Percentiles rank a stretch among this genome's conserved stretches.
Evolutionary conservation across 2,888 invertebrate genomes (phyloP).

Genomic region (Monochamus alternatus): DNA sequence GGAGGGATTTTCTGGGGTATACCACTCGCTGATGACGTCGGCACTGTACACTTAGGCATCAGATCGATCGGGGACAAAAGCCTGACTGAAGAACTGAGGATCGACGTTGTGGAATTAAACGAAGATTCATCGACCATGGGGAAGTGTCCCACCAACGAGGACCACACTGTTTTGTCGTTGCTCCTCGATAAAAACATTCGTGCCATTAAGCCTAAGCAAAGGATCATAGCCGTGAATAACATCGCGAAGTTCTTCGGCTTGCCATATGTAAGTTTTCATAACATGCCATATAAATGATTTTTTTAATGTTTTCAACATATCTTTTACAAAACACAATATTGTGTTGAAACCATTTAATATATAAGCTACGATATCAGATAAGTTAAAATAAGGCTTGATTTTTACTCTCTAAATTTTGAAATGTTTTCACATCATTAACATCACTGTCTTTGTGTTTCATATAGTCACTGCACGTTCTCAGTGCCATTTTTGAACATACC

Average conservation of each 20-base stretch:
- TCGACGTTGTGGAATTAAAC: slow-evolving; percentile 74
- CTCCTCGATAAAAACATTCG: slow-evolving; percentile 80
- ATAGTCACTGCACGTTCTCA: too few relatives aligned
- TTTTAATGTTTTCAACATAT: too few relatives aligned
- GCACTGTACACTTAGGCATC: slow-evolving; percentile 78
- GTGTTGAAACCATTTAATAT: too few relatives aligned
- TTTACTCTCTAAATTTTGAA: too few relatives aligned
- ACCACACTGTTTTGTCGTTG: slow-evolving; percentile 75
- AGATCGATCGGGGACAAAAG: slow-evolving; percentile 71
- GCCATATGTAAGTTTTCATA: slow-evolving; percentile 74
- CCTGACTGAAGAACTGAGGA: slow-evolving; percentile 79
- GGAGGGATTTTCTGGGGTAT: slow-evolving; percentile 84
- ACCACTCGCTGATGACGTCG: slow-evolving; percentile 79
- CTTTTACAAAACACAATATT: too few relatives aligned
- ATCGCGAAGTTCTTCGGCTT: slow-evolving; percentile 82
- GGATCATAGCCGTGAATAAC: slow-evolving; percentile 80
- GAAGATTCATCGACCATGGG: slow-evolving; percentile 53
- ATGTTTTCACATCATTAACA: too few relatives aligned
- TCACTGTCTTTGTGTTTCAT: too few relatives aligned
- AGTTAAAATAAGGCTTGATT: too few relatives aligned
- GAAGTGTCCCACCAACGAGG: slow-evolving; percentile 64
- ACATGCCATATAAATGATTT: too few relatives aligned
- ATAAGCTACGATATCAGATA: too few relatives aligned
- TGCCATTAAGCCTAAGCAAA: slow-evolving; percentile 76
- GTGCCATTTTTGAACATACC: too few relatives aligned